A percentile compares a stretch with the other conserved stretches of the same genome.
Evolutionary conservation across 2,113 vertebrate species (phyloP).

Genomic region (Charina bottae): DNA sequence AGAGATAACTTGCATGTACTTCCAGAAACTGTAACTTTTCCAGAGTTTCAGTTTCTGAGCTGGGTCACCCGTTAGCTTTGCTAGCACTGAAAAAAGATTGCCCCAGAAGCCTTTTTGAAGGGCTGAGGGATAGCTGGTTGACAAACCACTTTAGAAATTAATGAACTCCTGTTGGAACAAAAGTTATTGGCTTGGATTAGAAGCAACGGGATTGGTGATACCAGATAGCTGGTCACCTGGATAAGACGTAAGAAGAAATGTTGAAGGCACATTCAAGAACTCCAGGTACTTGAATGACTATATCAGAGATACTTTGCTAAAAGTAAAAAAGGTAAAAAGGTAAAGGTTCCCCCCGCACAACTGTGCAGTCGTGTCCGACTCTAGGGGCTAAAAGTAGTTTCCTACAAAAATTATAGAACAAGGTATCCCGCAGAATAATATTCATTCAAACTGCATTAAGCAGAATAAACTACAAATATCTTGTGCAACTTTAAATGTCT

Average conservation of each 20-base stretch:
- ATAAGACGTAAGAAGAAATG: background rate
- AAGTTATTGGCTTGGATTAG: too few species aligned
- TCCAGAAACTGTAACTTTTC: background rate
- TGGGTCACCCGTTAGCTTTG: background rate
- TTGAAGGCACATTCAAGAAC: background rate
- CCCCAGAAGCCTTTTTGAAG: background rate
- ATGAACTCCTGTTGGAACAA: background rate
- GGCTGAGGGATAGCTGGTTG: background rate
- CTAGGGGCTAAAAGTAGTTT: background rate
- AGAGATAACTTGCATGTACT: background rate
- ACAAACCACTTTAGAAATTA: background rate
- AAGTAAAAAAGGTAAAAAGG: too few species aligned
- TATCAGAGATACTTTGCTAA: background rate
- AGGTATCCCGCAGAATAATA: background rate
- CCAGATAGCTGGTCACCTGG: background rate
- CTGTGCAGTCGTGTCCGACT: too few species aligned
- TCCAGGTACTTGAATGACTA: background rate
- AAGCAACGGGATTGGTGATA: background rate
- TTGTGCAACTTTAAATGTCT: background rate
- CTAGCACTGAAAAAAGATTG: background rate
- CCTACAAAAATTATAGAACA: background rate
- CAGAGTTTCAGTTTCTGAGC: background rate
- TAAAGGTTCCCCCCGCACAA: too few species aligned
- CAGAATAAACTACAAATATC: background rate
- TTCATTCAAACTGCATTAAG: background rate